Evolutionary conservation across 2,888 invertebrate genomes (phyloP).

Genomic region (Stenodera caucasica): DNA sequence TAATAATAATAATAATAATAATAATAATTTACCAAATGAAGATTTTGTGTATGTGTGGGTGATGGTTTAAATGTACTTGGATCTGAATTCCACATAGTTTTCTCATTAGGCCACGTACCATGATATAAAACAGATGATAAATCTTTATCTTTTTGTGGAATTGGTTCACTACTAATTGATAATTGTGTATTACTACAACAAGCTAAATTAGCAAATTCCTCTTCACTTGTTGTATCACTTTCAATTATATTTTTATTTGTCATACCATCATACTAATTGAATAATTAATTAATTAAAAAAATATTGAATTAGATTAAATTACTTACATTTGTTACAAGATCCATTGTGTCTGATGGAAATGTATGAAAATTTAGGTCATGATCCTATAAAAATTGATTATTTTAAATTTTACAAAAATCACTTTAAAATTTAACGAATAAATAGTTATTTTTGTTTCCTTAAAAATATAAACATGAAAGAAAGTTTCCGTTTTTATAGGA

Average conservation of each 20-base stretch:
- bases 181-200: conserved; percentile 44
- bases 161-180: conserved; percentile 54
- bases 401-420: not conserved
- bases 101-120: conserved; percentile 66
- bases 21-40: conserved; percentile 7
- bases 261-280: conserved; percentile 33
- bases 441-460: conserved; percentile 1
- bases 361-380: not conserved
- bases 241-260: conserved; percentile 28
- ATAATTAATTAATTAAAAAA: conserved; percentile 11
- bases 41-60: conserved; percentile 9
- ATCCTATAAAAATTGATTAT: not conserved
- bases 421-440: too few species aligned
- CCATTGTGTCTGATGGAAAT: not conserved
- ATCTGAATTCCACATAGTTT: conserved; percentile 54
- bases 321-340: not conserved
- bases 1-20: too few species aligned
- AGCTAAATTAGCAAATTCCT: conserved; percentile 44
- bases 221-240: conserved; percentile 43
- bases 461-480: conserved; percentile 2
- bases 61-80: conserved; percentile 38
- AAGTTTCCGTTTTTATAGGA: not conserved
- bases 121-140: conserved; percentile 58
- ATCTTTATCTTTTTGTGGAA: conserved; percentile 38
- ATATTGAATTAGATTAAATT: not conserved